Percentiles rank a stretch among this genome's conserved stretches.
These are phyloP conservation scores for Dermatemys mawii DNA, from an alignment of 2,113 vertebrate genomes.

Conservation along the genomic window DNA sequence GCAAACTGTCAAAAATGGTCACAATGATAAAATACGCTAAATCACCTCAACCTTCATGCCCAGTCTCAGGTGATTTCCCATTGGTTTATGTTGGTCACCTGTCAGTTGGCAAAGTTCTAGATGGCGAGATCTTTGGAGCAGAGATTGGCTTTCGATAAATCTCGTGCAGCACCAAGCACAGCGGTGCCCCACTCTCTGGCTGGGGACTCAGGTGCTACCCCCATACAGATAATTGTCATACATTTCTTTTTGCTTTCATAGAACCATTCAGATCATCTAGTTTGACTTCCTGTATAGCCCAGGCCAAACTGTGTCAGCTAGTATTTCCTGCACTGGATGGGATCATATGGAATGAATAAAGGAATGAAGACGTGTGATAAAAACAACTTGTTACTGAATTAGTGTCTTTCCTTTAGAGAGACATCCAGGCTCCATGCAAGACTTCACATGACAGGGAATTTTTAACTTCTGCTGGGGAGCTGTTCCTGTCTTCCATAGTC, in stretches of 20 bases:
- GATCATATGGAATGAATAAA: background rate
- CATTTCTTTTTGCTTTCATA: background rate
- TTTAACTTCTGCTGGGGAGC: background rate
- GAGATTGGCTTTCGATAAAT: background rate
- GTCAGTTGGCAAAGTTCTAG: background rate
- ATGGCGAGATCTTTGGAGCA: background rate
- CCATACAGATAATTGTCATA: background rate
- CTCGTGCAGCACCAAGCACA: too few relatives aligned
- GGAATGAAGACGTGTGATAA: background rate
- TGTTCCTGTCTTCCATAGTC: background rate
- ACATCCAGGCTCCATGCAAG: background rate
- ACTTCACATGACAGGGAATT: background rate
- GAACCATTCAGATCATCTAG: background rate
- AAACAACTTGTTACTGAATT: background rate
- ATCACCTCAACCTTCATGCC: background rate
- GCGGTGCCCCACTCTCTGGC: background rate
- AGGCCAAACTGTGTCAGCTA: background rate
- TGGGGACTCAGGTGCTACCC: background rate
- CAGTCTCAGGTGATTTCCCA: background rate
- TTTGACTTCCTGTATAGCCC: background rate
- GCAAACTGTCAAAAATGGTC: background rate
- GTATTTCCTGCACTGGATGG: background rate
- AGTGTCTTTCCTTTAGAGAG: background rate
- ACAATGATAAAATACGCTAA: background rate
- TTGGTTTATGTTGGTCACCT: background rate